Base-by-base conservation (phyloP, 2,888 invertebrate genomes). In the Loripinus fragilis region DNA sequence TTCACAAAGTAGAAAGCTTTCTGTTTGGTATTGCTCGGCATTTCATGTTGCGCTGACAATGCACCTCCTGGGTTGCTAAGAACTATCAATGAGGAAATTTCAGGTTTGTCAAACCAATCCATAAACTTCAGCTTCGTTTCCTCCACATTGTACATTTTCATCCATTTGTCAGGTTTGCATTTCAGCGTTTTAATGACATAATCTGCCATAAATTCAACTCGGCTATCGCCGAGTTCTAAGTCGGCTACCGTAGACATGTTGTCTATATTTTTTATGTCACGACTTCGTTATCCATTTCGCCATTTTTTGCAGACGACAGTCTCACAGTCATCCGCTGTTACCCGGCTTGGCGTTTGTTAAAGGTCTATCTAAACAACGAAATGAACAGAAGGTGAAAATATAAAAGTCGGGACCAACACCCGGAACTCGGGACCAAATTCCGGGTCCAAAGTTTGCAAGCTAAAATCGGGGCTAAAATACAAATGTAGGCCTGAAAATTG, bases 141-240 rank as follows among this genome's bases (percentile, higher is more conserved):
- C 74, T 94, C 94, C 12, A 92, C 80, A 77, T 85, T 90, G 86
- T 93, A 95, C 89, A 98, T 95, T 80, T 98, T 95, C 86, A 96
- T 95, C 97, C 98, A 98, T 95, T 98, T 98, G 94, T 98, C 98
- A 2, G 97, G 96, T 93, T 98, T 98, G 71, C 98, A 93, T 94
- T 97, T 97, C 72, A 98, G 94, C 96, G 94, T 93, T 85, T 94
- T 94, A 38, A 94, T 84, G 25, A 93, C 93, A 90, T 94, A 97
- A 60, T 96, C 96, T 0, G 98, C 97, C 90, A 98, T 95, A 93
- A 97, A 97, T 87, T 97, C 97, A 83, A 97, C 95, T 10, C 98
- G 95, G 83, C 95, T 95, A 91, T 97, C 97, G 82, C 88, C 89
- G 50, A 94, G 81, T 74, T 94, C 94, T 28, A 94, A 83, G 60